A percentile compares a stretch with the other conserved stretches of the same genome.
Evolutionary conservation across 2,888 invertebrate genomes (phyloP).

Genomic region (Therioaphis trifolii): DNA sequence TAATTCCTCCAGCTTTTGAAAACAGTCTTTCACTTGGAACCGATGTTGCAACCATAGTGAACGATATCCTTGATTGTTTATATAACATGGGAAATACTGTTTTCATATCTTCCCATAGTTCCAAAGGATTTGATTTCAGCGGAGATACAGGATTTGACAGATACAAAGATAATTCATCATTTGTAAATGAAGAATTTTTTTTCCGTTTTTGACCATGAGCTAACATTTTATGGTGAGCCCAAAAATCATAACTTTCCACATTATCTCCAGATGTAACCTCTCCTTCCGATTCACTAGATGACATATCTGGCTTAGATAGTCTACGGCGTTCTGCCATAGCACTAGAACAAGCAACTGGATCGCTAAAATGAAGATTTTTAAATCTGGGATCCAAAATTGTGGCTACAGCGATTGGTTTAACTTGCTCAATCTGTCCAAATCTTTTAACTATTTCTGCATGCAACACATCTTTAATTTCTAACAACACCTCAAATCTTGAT

Average conservation of each 20-base stretch:
- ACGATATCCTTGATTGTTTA: background rate
- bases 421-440: constrained; percentile 27
- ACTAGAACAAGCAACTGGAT: constrained; percentile 18
- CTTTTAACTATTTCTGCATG: background rate
- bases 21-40: too few relatives aligned
- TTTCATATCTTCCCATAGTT: constrained; percentile 61
- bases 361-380: constrained; percentile 3
- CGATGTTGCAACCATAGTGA: too few relatives aligned
- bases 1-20: too few relatives aligned
- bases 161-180: too few relatives aligned
- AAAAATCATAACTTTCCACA: background rate
- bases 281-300: constrained; percentile 6
- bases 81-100: background rate
- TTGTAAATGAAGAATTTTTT: too few relatives aligned
- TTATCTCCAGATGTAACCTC: background rate
- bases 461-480: background rate
- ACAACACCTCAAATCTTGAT: background rate
- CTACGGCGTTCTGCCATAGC: background rate
- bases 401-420: constrained; percentile 8
- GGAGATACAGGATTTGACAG: constrained; percentile 45
- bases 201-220: too few relatives aligned
- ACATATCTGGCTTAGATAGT: background rate
- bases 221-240: background rate
- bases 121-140: constrained; percentile 42
- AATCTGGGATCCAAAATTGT: constrained; percentile 39